phyloP scores from a whole-genome alignment of 2,113 vertebrate genomes.

The Fulica atra region DNA sequence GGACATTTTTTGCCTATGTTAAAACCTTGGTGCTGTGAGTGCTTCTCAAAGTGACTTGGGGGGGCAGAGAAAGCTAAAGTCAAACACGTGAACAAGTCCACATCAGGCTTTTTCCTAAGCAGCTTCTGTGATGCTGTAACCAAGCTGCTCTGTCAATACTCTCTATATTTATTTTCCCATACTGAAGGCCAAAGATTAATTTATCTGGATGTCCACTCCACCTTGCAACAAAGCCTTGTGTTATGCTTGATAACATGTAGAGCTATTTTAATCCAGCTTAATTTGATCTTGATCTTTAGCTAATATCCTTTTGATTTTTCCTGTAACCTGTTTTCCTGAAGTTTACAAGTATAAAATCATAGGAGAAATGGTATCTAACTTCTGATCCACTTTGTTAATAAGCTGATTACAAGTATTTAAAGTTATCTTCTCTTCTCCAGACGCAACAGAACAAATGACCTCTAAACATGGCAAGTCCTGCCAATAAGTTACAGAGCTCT shows the following conservation, averaged over 20 bases:
- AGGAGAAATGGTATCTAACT: constrained; percentile 51
- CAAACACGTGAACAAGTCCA: not conserved
- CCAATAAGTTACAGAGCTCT: constrained; percentile 7
- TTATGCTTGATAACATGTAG: not conserved
- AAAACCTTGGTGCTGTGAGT: not conserved
- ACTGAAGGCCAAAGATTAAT: constrained; percentile 48
- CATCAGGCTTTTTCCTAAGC: not conserved
- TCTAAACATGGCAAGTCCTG: constrained; percentile 9
- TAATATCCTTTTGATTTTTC: constrained; percentile 57
- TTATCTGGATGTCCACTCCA: not conserved
- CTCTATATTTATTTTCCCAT: constrained; percentile 13
- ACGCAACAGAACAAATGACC: constrained; percentile 30
- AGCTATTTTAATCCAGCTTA: constrained; percentile 52
- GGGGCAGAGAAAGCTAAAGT: not conserved
- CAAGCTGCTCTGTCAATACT: constrained; percentile 26
- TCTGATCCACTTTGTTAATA: constrained; percentile 57
- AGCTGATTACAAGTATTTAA: constrained; percentile 63
- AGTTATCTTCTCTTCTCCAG: constrained; percentile 52
- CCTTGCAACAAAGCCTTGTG: constrained; percentile 30
- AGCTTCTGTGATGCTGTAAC: not conserved
- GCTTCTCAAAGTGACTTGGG: constrained; percentile 1
- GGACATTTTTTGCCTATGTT: not conserved
- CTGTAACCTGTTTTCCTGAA: constrained; percentile 1
- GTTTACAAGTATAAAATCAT: constrained; percentile 49
- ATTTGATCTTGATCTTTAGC: constrained; percentile 60